Percentiles rank a stretch among this genome's conserved stretches.
phyloP scores from a whole-genome alignment of 1,140 invertebrate species.

The Brachionus calyciflorus region DNA sequence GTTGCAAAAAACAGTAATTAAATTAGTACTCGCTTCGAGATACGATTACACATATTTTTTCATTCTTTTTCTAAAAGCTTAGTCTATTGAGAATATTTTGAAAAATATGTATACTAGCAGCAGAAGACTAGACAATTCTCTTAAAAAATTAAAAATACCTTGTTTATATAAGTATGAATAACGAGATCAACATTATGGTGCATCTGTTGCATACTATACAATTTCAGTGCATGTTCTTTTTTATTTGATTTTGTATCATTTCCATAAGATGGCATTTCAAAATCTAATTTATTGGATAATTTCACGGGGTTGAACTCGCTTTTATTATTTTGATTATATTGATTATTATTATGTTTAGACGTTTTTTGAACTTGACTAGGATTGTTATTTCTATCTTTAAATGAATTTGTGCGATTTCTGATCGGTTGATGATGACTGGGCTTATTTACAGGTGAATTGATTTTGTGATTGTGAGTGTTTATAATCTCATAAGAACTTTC shows the following conservation, averaged over 20 bases:
- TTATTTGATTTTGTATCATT: neutral
- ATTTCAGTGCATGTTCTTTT: constrained; percentile 2
- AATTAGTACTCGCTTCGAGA: neutral
- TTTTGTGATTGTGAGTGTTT: neutral
- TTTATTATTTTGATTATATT: neutral
- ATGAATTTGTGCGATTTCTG: neutral
- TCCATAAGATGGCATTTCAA: neutral
- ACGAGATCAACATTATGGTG: constrained; percentile 34
- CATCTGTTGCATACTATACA: constrained; percentile 36
- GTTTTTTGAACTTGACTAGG: neutral
- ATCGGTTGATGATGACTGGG: neutral
- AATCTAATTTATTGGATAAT: constrained; percentile 6
- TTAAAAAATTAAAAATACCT: constrained; percentile 8
- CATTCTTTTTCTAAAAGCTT: no score
- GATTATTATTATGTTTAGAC: neutral
- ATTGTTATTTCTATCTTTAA: constrained; percentile 24
- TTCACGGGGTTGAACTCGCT: constrained; percentile 11
- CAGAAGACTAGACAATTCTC: no score
- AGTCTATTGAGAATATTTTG: no score
- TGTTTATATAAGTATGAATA: constrained; percentile 27
- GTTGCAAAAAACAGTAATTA: neutral
- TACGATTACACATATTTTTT: no score
- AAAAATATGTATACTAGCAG: no score
- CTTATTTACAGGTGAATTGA: neutral
- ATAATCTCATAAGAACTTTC: constrained; percentile 45